Base-by-base conservation (phyloP, 1,140 invertebrate genomes). In the Macrobrachium rosenbergii region DNA sequence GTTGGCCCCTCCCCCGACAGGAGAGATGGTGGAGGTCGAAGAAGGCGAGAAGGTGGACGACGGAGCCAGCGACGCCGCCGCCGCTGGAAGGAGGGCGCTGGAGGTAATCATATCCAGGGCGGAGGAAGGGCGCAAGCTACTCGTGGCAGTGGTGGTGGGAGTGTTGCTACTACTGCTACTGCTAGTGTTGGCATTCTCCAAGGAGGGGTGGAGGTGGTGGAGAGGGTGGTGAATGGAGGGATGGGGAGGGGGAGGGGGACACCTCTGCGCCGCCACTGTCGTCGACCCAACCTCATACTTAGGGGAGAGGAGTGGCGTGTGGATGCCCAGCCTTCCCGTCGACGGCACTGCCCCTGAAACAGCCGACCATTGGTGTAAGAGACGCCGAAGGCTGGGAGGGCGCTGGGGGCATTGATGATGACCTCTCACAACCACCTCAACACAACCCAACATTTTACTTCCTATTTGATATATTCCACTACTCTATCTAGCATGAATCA, bases 291-390 rank as follows among this genome's bases (percentile, higher is more conserved):
- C 85, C 21, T 80, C 78, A 58, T 76, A 82, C 85, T 75, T 69
- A 21, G 59, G 67, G 58, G 59, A 58, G 23, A 73, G 78, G 45
- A 63, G 72, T 43, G 82, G 52, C 72, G 82, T 73, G 72, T 37
- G 52, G 73, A 75, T 75, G 59, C 43, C 82, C 83, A 43, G 67
- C 82, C 45, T 69, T 45, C 21, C 67, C 43, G 45, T 43, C 59
- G 67, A 60, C 59, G 21, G 59, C 58, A 78, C 85, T 76, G 63
- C 85, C 78, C 85, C 85, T 87, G 85, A 87, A 87, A 87, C 85
- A 84, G 45, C 82, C 45, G 69, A 76, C 82, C 67, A 52, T 28
- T 23, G 59, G 82, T 82, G 82, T 79, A 52, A 73, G 45, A 75
- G 43, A 72, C 62, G 73, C 76, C 64, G 45, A 19, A 58, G 37